These are phyloP conservation scores for Falco novaeseelandiae DNA, from an alignment of 2,797 vertebrate species.

Conservation along the genomic window DNA sequence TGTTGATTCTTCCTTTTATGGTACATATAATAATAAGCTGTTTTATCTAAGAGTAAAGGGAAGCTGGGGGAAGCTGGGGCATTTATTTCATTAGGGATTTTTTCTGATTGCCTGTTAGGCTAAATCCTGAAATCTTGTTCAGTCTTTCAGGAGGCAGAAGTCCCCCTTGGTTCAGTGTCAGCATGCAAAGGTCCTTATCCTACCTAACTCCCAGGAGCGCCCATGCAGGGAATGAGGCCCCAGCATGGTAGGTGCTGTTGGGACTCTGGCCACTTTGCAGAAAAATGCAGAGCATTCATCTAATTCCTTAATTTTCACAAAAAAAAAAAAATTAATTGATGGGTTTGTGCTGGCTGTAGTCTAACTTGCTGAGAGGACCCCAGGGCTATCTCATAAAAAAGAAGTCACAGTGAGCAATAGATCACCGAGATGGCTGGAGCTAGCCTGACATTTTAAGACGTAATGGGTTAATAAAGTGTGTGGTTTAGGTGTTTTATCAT, in stretches of 20 bases:
- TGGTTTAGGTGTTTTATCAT: conserved; percentile 49
- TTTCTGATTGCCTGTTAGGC: background rate
- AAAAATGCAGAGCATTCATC: conserved; percentile 56
- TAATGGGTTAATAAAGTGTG: conserved; percentile 65
- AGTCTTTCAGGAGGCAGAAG: background rate
- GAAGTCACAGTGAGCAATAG: conserved; percentile 36
- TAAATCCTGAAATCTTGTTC: background rate
- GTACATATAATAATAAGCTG: conserved; percentile 56
- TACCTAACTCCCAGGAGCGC: background rate
- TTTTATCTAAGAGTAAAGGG: conserved; percentile 40
- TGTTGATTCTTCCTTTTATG: conserved; percentile 69
- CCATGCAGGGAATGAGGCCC: background rate
- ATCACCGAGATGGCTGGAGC: conserved; percentile 39
- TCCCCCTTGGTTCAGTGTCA: background rate
- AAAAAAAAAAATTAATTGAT: conserved; percentile 40
- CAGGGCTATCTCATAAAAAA: conserved; percentile 60
- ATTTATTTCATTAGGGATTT: conserved; percentile 44
- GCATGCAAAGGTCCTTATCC: background rate
- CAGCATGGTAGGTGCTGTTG: background rate
- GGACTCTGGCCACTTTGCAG: background rate
- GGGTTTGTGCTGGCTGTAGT: conserved; percentile 44
- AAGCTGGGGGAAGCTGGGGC: background rate
- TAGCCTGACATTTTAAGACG: conserved; percentile 47
- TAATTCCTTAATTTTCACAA: conserved; percentile 58
- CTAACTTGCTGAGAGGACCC: conserved; percentile 33